Conservation (phyloP, 1,140 invertebrate species). For the Drosophila auraria region DNA sequence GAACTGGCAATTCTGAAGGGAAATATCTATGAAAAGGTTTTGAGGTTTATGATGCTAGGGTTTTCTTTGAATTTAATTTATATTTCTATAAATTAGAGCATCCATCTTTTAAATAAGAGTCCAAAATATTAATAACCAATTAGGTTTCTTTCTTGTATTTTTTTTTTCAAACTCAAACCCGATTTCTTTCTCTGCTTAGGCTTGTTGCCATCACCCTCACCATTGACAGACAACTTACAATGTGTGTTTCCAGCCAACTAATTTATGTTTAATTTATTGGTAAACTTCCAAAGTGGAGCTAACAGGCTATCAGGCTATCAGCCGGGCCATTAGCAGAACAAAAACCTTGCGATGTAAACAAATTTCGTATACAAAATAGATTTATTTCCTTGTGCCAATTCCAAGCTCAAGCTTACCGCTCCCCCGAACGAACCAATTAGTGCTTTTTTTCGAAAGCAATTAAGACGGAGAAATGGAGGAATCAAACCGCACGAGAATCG, state of each 20-base stretch:
- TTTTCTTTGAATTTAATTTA: too few relatives aligned
- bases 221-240: conserved; percentile 52
- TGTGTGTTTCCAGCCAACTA: conserved; percentile 8
- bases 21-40: too few relatives aligned
- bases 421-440: conserved; percentile 57
- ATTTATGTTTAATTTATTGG: conserved; percentile 59
- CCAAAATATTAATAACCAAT: too few relatives aligned
- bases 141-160: neutral
- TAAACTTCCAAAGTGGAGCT: conserved; percentile 23
- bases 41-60: too few relatives aligned
- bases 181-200: neutral
- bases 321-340: conserved; percentile 31
- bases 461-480: conserved; percentile 38
- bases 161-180: too few relatives aligned
- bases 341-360: conserved; percentile 25
- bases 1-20: too few relatives aligned
- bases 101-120: neutral
- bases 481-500: neutral
- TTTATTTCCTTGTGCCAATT: conserved; percentile 66
- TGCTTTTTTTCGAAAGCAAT: conserved; percentile 43
- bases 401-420: conserved; percentile 25
- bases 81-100: too few relatives aligned
- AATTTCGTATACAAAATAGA: conserved; percentile 30
- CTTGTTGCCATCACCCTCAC: conserved; percentile 1
- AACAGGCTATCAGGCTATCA: conserved; percentile 19